Base-by-base conservation (phyloP, 2,113 vertebrate species). In the Romanogobio albipinnatus region DNA sequence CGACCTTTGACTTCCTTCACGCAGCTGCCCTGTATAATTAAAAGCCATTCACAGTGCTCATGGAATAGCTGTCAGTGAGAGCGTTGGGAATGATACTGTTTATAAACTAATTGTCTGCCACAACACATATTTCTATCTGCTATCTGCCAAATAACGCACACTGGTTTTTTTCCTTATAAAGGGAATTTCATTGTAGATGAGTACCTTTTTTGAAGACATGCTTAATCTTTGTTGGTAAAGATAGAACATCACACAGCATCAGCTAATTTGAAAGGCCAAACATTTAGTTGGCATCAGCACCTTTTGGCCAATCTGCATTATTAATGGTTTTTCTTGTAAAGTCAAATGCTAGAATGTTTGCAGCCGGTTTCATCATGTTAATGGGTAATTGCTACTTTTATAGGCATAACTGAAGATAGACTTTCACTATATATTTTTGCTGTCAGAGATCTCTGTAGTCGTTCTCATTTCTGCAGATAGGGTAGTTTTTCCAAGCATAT, bases 1-100 rank as follows among this genome's bases (percentile, higher is more conserved):
- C 26, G 59, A 81, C n/a, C 51, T 58, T 68, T 84, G 61, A 39
- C 49, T 62, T 81, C 51, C 14, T 53, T 53, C 53, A n/a, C 24
- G 5, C 53, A 77, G 78, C 61, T 77, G 56, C 73, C 13, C 62
- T 17, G 26, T 51, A 43, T 71, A 78, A 85, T 82, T 87, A 76
- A 87, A 82, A 78, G 49, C 11, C 36, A 47, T 70, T 58, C 56
- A 22, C 61, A 53, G 29, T 24, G 33, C 11, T 77, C 73, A 78
- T 64, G 39, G 71, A 24, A 58, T 45, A 81, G 47, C 82, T 81
- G 56, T 45, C 45, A 74, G 53, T 71, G 39, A 58, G 80, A 19
- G 15, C 10, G 14, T 59, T 13, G 24, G 36, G 47, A 74, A 58
- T 26, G 19, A n/a, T 45, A 49, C 1, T n/a, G 36, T 17, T n/a